Evolutionary conservation across 2,888 invertebrate genomes (phyloP).

Genomic region (Taphrorychus bicolor): DNA sequence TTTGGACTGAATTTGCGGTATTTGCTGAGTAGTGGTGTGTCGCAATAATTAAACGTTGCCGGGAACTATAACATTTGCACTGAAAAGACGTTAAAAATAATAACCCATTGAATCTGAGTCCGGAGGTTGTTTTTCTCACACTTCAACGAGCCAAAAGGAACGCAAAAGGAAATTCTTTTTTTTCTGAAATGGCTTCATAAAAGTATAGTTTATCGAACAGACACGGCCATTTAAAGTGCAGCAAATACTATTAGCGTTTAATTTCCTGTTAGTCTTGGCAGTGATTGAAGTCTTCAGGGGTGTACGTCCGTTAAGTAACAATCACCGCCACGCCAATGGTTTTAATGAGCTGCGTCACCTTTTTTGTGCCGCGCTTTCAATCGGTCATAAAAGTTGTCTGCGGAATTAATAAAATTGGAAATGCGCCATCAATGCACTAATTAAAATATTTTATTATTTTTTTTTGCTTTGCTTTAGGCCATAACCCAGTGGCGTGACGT

Average conservation of each 20-base stretch:
- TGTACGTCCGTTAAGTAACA: not conserved
- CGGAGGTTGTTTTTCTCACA: conserved; percentile 26
- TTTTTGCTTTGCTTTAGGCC: not conserved
- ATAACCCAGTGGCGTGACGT: not conserved
- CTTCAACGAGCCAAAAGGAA: conserved; percentile 3
- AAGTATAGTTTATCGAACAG: conserved; percentile 18
- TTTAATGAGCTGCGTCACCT: conserved; percentile 10
- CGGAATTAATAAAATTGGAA: conserved; percentile 19
- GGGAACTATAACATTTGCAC: conserved; percentile 19
- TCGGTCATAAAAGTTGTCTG: conserved; percentile 17
- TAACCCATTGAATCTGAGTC: conserved; percentile 23
- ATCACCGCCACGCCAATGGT: conserved; percentile 2
- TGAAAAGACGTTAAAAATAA: conserved; percentile 18
- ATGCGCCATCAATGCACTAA: conserved; percentile 5
- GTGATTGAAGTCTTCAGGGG: not conserved
- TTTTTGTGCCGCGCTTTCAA: conserved; percentile 15
- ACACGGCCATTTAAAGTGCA: not conserved
- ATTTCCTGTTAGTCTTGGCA: not conserved
- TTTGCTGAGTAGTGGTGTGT: not conserved
- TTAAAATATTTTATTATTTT: conserved; percentile 7
- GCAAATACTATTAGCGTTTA: not conserved
- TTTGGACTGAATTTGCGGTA: not conserved
- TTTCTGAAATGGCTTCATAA: conserved; percentile 16
- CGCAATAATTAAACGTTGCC: not conserved
- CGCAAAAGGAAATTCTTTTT: conserved; percentile 18